Conservation (phyloP, 2,888 invertebrate species). For the Ecdyonurus torrentis region DNA sequence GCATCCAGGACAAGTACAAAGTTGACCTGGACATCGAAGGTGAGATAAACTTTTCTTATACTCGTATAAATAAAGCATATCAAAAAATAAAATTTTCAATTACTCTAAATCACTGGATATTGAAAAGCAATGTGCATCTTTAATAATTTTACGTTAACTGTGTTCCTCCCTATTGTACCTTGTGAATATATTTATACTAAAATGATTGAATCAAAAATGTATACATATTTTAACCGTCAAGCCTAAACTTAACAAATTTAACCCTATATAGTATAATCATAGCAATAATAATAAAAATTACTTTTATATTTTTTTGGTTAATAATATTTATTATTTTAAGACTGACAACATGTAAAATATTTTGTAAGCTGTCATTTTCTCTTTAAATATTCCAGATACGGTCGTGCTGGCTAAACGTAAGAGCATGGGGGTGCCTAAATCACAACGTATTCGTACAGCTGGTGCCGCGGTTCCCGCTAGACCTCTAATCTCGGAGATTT, state of each 20-base stretch:
- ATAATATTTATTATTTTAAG: too few species aligned
- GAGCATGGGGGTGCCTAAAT: not conserved
- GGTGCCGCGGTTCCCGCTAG: not conserved
- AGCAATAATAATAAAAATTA: too few species aligned
- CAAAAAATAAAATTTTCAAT: not conserved
- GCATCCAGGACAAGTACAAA: conserved; percentile 58
- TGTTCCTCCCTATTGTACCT: too few species aligned
- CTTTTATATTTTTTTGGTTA: too few species aligned
- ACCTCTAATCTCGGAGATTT: conserved; percentile 1
- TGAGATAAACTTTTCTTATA: conserved; percentile 1
- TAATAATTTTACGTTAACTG: not conserved
- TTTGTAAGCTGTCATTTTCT: too few species aligned
- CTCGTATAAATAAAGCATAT: not conserved
- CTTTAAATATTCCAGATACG: too few species aligned
- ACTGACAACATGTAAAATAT: too few species aligned
- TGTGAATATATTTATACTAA: too few species aligned
- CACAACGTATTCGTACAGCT: not conserved
- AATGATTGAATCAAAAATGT: too few species aligned
- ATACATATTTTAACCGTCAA: too few species aligned
- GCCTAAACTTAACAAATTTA: too few species aligned
- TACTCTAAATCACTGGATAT: not conserved
- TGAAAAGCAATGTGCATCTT: not conserved
- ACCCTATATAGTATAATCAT: too few species aligned
- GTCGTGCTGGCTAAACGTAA: not conserved
- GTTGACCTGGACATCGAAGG: conserved; percentile 43